Base-by-base conservation (phyloP, 2,797 vertebrate species). In the Clarias laeviceps region DNA sequence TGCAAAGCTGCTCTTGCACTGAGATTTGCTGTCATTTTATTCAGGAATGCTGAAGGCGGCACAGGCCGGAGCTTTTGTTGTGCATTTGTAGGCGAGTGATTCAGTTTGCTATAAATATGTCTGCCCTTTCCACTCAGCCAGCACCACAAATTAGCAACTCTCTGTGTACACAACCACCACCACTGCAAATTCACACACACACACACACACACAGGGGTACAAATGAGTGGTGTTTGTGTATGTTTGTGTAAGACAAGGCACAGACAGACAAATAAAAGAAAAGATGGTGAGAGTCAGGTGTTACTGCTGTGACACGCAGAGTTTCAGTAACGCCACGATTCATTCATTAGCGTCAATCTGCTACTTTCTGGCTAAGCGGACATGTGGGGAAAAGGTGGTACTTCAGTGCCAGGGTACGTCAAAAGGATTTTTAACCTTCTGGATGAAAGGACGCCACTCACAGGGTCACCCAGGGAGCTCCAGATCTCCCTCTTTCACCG, bases 21-120 rank as follows among this genome's bases (percentile, higher is more conserved):
- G 85, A 91, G 90, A 88, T 91, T 91, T 93, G 89, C 90, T 92
- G 88, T 91, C 91, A 92, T 91, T 90, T 90, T 90, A 34, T 88
- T 79, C 40, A 69, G 74, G 87, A 91, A 89, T 88, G 90, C 91
- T 92, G 92, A 91, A 91, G 91, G 91, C 90, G 92, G 90, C 93
- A 91, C 91, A 91, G 72, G 90, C 91, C 84, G 11, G 90, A 88
- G 91, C 89, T 91, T 89, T 87, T 90, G 90, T 92, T 92, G 90
- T 90, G 93, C 91, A 94, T 94, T 96, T 94, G 92, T 93, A 94
- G 92, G 92, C 91, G 93, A 95, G 95, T 95, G 95, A 97, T 96
- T 96, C 93, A 95, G 94, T 96, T 94, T 81, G 93, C 95, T 97
- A 97, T 97, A 97, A 97, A 97, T 97, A 97, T 94, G 94, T 95